Conservation (phyloP, 2,113 vertebrate genomes). For the Cyphotilapia sp. region DNA sequence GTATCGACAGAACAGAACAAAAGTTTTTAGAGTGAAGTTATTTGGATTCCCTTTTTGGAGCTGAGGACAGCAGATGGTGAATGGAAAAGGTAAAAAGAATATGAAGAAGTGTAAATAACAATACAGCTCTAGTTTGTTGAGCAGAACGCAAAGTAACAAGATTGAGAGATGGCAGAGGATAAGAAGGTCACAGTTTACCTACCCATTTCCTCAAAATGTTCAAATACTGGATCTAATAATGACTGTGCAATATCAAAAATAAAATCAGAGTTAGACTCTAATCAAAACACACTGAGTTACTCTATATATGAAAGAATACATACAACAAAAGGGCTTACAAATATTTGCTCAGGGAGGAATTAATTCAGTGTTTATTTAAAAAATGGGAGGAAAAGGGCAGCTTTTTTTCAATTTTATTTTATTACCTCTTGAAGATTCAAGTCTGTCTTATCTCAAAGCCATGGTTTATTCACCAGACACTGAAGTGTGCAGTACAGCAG, state of each 20-base stretch:
- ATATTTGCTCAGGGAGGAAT: background rate
- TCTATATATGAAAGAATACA: background rate
- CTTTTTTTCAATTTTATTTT: background rate
- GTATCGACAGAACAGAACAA: background rate
- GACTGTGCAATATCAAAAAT: background rate
- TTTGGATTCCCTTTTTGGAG: background rate
- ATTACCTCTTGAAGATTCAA: background rate
- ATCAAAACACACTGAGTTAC: background rate
- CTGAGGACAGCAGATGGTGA: background rate
- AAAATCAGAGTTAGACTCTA: background rate
- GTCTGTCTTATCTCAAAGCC: background rate
- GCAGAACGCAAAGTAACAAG: background rate
- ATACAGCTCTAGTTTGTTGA: background rate
- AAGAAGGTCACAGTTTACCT: background rate
- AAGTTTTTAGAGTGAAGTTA: background rate
- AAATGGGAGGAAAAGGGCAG: background rate
- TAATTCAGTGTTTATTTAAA: background rate
- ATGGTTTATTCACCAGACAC: background rate
- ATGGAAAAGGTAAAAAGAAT: background rate
- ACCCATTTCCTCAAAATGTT: background rate
- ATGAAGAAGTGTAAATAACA: background rate
- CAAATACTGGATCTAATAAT: background rate
- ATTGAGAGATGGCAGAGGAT: fast-evolving
- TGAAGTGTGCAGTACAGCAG: background rate
- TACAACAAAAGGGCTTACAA: background rate